Evolutionary conservation across 2,113 vertebrate genomes (phyloP).

Genomic region (Desmodus rotundus): DNA sequence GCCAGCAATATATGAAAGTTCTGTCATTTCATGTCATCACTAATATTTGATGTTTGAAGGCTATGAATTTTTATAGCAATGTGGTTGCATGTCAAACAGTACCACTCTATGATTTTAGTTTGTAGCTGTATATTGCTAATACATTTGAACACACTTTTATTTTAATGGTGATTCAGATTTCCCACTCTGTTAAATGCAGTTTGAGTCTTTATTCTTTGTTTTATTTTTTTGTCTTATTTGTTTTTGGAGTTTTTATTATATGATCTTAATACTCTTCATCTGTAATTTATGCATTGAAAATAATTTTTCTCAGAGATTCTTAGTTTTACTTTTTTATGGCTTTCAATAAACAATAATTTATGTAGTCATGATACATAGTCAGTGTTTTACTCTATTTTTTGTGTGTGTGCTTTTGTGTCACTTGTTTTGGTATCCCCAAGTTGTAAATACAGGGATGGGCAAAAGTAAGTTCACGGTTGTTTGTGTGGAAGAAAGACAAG

Average conservation of each 20-base stretch:
- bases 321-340: not conserved
- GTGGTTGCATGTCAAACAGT: not conserved
- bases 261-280: not conserved
- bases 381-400: not conserved
- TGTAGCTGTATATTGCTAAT: not conserved
- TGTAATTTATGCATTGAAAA: not conserved
- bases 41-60: slow-evolving; percentile 39
- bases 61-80: slow-evolving; percentile 2
- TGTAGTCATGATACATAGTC: not conserved
- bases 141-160: not conserved
- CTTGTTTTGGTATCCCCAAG: not conserved
- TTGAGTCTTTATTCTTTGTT: not conserved
- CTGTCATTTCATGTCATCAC: not conserved
- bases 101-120: not conserved
- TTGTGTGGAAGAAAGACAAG: not conserved
- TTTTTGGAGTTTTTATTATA: not conserved
- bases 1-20: not conserved
- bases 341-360: not conserved
- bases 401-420: not conserved
- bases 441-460: not conserved
- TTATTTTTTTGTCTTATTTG: not conserved
- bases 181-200: not conserved
- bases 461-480: not conserved
- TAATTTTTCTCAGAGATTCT: not conserved
- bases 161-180: not conserved